A percentile compares a stretch with the other conserved stretches of the same genome.
Conservation (phyloP, 2,113 vertebrate genomes). For the Lates calcarifer region DNA sequence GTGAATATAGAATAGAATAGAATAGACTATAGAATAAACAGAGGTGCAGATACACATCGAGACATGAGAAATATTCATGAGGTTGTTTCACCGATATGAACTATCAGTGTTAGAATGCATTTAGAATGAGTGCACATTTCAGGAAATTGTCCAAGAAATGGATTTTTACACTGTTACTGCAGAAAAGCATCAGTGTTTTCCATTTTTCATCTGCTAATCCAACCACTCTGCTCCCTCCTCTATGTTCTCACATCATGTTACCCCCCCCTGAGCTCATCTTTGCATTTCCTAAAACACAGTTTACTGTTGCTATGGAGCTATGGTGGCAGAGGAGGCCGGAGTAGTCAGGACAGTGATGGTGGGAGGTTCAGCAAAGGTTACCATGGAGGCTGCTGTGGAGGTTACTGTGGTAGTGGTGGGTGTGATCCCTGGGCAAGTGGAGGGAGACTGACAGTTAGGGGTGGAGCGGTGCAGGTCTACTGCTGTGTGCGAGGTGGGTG, state of each 20-base stretch:
- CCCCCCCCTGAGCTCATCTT: neutral
- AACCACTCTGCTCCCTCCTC: neutral
- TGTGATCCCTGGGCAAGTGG: constrained; percentile 5
- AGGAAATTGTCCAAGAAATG: neutral
- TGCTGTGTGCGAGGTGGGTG: constrained; percentile 43
- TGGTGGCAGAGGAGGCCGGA: constrained; percentile 2
- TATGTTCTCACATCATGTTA: neutral
- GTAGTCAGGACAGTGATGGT: constrained; percentile 39
- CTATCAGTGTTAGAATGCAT: constrained; percentile 8
- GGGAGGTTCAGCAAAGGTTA: constrained; percentile 30
- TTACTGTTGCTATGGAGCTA: neutral
- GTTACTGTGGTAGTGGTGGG: neutral
- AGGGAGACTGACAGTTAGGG: constrained; percentile 5
- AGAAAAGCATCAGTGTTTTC: neutral
- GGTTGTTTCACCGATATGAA: neutral
- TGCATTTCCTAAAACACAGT: neutral
- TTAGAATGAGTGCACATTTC: neutral
- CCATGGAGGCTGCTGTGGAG: constrained; percentile 6
- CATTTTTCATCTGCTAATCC: neutral
- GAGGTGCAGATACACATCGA: neutral
- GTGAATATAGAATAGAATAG: too few relatives aligned
- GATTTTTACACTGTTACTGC: neutral
- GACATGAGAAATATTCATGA: neutral
- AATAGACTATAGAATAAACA: too few relatives aligned
- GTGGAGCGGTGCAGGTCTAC: constrained; percentile 59